Base-by-base conservation (phyloP, 2,888 invertebrate species). In the Hypolimnas misippus region DNA sequence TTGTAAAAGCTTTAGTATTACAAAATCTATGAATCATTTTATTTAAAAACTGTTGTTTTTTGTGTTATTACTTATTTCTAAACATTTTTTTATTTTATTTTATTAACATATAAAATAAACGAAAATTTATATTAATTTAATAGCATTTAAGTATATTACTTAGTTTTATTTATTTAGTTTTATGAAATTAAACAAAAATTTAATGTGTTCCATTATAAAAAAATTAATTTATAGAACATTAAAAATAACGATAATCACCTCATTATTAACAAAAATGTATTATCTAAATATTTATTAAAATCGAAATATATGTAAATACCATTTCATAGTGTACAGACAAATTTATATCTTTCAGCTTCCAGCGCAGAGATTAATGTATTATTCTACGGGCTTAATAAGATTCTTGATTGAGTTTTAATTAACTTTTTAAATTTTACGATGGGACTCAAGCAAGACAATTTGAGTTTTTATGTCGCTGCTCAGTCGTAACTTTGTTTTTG, bases 351-450 rank as follows among this genome's bases (percentile, higher is more conserved):
- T 52, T 65, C 65, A 62, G 62, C 62, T 56, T 42, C 67, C 62
- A 65, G 51, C 57, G 60, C 55, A 38, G 50, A 63, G 62, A 68
- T 68, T 68, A 65, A 65, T 68, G 67, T 68, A 67, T 67, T 62
- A 66, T 67, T 64, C 66, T 58, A 62, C 60, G 50, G 60, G 55
- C 57, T 70, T 68, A 71, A 66, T 68, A 78, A 77, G 78, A 77
- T 73, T 66, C 73, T 76, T 71, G 69, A 72, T 74, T 74, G 69
- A 73, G 74, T 76, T 79, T 78, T 77, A 77, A 78, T 78, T 76
- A 76, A 76, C 62, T 68, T 68, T 68, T 68, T 57, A 62, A 67
- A 65, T 67, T 66, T 68, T 63, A 68, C 62, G 68, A 67, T 57
- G 62, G 53, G 50, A 58, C 50, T 62, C 50, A n/a, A 65, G 64